These are phyloP conservation scores for Ennomos erosarius DNA, from an alignment of 2,888 invertebrate genomes.

Conservation along the genomic window DNA sequence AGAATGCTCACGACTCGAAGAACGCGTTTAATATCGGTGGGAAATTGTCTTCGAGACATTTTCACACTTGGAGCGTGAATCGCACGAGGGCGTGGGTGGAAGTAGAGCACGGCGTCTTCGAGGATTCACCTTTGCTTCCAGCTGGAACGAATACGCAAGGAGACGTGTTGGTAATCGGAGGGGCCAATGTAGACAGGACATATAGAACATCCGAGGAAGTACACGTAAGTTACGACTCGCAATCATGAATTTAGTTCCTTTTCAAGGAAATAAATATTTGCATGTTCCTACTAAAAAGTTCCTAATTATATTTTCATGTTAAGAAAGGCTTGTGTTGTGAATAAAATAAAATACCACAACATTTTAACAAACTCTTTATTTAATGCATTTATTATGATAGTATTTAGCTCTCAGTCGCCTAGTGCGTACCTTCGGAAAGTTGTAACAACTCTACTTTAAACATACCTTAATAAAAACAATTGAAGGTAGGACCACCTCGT, in stretches of 20 bases:
- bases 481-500: slow-evolving; percentile 35
- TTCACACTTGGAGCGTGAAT: slow-evolving; percentile 61
- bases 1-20: slow-evolving; percentile 57
- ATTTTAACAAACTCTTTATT: slow-evolving; percentile 83
- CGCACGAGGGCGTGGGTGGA: slow-evolving; percentile 26
- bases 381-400: slow-evolving; percentile 84
- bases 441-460: slow-evolving; percentile 76
- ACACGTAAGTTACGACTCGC: slow-evolving; percentile 85
- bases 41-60: slow-evolving; percentile 52
- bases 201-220: slow-evolving; percentile 86
- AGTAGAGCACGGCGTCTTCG: slow-evolving; percentile 27
- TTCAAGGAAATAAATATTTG: neutral
- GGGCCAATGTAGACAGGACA: slow-evolving; percentile 90
- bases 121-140: slow-evolving; percentile 46
- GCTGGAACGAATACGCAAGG: slow-evolving; percentile 42
- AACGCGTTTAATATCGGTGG: slow-evolving; percentile 58
- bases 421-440: slow-evolving; percentile 85
- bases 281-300: neutral
- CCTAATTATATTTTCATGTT: neutral
- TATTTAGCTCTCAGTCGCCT: slow-evolving; percentile 85
- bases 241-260: slow-evolving; percentile 3
- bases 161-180: slow-evolving; percentile 90
- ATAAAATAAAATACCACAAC: slow-evolving; percentile 53
- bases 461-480: slow-evolving; percentile 49
- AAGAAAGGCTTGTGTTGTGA: slow-evolving; percentile 9